These are phyloP conservation scores for Chondrilla cf. caribensis DNA, from an alignment of 37 sponge, comb jelly and placozoan species.

Conservation along the genomic window DNA sequence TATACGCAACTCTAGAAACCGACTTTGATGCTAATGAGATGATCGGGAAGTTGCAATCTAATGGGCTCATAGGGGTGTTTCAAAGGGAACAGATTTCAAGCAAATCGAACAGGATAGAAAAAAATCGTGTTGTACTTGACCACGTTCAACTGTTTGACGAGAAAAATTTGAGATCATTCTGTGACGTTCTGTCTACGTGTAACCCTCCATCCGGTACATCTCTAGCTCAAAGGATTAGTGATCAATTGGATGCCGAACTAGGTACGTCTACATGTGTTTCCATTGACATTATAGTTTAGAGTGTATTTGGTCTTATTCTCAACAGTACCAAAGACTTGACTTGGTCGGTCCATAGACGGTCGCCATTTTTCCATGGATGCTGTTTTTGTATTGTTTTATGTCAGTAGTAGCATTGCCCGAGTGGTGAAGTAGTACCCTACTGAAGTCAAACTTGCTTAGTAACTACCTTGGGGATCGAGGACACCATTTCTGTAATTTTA, in stretches of 20 bases:
- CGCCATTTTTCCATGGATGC: too few relatives aligned
- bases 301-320: too few relatives aligned
- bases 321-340: too few relatives aligned
- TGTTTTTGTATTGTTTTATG: too few relatives aligned
- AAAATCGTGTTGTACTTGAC: not conserved
- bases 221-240: not conserved
- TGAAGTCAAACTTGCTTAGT: too few relatives aligned
- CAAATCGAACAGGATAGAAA: not conserved
- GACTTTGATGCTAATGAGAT: slow-evolving; percentile 1
- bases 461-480: too few relatives aligned
- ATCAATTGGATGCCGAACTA: not conserved
- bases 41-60: not conserved
- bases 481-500: too few relatives aligned
- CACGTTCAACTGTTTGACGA: slow-evolving; percentile 20
- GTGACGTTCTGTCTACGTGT: slow-evolving; percentile 13
- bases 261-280: not conserved
- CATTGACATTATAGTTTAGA: not conserved
- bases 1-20: not conserved
- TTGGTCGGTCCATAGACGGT: too few relatives aligned
- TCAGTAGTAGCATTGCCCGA: too few relatives aligned
- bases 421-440: too few relatives aligned
- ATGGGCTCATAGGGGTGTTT: not conserved
- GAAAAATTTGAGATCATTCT: not conserved
- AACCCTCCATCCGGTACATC: not conserved
- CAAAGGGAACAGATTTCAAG: not conserved